These are phyloP conservation scores for Portunus trituberculatus DNA, from an alignment of 1,140 invertebrate species.

Conservation along the genomic window DNA sequence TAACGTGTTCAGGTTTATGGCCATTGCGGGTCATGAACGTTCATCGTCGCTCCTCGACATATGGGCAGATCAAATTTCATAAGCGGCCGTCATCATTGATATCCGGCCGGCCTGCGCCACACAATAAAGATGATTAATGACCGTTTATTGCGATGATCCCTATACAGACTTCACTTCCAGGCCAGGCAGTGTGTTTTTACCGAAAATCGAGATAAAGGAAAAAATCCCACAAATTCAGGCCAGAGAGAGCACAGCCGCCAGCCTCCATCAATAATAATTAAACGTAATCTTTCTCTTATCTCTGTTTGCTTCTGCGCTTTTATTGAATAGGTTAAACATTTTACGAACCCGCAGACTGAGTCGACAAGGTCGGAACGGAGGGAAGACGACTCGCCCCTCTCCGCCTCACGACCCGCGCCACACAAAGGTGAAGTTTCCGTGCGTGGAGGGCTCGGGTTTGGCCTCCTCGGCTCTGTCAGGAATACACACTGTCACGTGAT, in stretches of 20 bases:
- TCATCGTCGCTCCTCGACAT: not conserved
- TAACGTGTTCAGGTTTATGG: too few species aligned
- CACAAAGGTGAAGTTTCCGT: not conserved
- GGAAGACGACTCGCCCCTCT: not conserved
- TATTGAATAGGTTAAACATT: constrained; percentile 56
- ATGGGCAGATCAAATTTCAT: not conserved
- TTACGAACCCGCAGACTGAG: not conserved
- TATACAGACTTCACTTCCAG: not conserved
- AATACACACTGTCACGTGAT: constrained; percentile 45
- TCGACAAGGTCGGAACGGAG: not conserved
- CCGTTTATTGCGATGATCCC: not conserved
- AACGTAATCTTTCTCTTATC: constrained; percentile 48
- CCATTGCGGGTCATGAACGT: not conserved
- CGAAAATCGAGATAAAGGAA: not conserved
- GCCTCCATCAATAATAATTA: constrained; percentile 54
- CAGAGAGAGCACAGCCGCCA: not conserved
- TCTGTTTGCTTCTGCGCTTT: constrained; percentile 49
- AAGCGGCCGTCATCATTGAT: not conserved
- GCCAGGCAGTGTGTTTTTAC: not conserved
- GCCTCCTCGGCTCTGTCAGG: not conserved
- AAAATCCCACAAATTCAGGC: not conserved
- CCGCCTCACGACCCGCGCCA: not conserved
- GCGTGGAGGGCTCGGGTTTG: not conserved
- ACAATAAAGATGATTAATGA: not conserved
- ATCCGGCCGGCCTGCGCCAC: not conserved